Evolutionary conservation across 1,140 invertebrate genomes (phyloP).

Genomic region (Chelonus insularis): DNA sequence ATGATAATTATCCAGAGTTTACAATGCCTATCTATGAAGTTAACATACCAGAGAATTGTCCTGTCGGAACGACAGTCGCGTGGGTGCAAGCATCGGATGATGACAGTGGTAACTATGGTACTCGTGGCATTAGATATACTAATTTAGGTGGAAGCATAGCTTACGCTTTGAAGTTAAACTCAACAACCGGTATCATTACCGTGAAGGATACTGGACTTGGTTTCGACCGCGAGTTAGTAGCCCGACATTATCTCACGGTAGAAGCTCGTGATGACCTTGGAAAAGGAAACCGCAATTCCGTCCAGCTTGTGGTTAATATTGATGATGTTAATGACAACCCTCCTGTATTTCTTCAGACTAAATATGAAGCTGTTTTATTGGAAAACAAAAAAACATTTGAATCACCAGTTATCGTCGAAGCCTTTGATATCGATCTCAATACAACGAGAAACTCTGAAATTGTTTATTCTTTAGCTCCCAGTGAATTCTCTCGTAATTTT

Average conservation of each 20-base stretch:
- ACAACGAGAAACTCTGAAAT: slow-evolving; percentile 86
- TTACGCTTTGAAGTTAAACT: slow-evolving; percentile 80
- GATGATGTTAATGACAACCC: slow-evolving; percentile 89
- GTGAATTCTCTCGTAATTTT: slow-evolving; percentile 77
- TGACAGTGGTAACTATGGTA: slow-evolving; percentile 85
- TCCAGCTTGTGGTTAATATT: slow-evolving; percentile 82
- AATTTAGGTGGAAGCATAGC: slow-evolving; percentile 79
- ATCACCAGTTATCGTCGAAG: slow-evolving; percentile 75
- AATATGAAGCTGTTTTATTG: slow-evolving; percentile 80
- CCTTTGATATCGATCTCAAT: slow-evolving; percentile 83
- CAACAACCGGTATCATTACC: slow-evolving; percentile 79
- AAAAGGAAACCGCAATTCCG: slow-evolving; percentile 84
- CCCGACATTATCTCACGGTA: slow-evolving; percentile 86
- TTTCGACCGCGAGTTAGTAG: slow-evolving; percentile 86
- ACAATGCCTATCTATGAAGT: slow-evolving; percentile 77
- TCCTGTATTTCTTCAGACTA: slow-evolving; percentile 78
- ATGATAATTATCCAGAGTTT: slow-evolving; percentile 94
- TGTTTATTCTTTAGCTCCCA: slow-evolving; percentile 77
- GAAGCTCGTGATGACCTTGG: slow-evolving; percentile 89
- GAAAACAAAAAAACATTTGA: slow-evolving; percentile 83
- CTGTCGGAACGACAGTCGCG: slow-evolving; percentile 77
- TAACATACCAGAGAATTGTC: slow-evolving; percentile 81
- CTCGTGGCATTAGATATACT: slow-evolving; percentile 84
- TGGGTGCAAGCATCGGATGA: slow-evolving; percentile 81
- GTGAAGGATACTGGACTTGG: slow-evolving; percentile 74